Evolutionary conservation across 2,113 vertebrate genomes (phyloP), one percentile per base, ranked within the genome.

Genomic region (Nothobranchius furzeri): DNA sequence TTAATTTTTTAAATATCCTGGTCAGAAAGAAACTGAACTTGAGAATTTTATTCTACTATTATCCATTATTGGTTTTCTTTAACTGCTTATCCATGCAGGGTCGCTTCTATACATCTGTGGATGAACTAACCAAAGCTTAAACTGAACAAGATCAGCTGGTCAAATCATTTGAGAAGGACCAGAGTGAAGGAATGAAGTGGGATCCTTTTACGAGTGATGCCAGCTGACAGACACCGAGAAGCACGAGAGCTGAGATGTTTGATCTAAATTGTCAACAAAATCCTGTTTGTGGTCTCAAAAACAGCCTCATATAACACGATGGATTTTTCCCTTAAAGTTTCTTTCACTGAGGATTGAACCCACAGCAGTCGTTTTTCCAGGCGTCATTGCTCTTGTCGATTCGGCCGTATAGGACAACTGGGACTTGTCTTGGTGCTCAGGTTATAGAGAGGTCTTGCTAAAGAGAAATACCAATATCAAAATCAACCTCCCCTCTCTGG

Each of bases 381-480:
- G 77, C 68, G 0, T 75, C 79, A 75, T 69, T 76, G 59, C 69
- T 63, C 52, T 36, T 62, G 73, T 83, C 83, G 67, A 30, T 78
- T 70, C 68, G 61, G 59, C 65, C 58, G 70, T 78, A 73, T 71
- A 70, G 77, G 79, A 73, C 86, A 75, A 70, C 70, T 30, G 75
- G 81, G 79, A 86, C 66, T 76, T 75, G 48, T 73, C 75, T 72
- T 67, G 73, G 58, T 65, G 63, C 66, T 79, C 35, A 43, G 68
- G 83, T 87, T 59, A 70, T 61, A 36, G 65, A 76, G 64, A 79
- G 80, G 84, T 90, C 80, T 77, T 70, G 37, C 78, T 67, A 37
- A 75, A 68, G 73, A 82, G 64, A 87, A 84, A 79, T 65, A 53
- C 63, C 70, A 68, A 72, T 75, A 84, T 68, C 66, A 75, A 79